A percentile compares a stretch with the other conserved stretches of the same genome.
Evolutionary conservation across 2,888 invertebrate genomes (phyloP).

Genomic region (Lasioglossum malachurum): DNA sequence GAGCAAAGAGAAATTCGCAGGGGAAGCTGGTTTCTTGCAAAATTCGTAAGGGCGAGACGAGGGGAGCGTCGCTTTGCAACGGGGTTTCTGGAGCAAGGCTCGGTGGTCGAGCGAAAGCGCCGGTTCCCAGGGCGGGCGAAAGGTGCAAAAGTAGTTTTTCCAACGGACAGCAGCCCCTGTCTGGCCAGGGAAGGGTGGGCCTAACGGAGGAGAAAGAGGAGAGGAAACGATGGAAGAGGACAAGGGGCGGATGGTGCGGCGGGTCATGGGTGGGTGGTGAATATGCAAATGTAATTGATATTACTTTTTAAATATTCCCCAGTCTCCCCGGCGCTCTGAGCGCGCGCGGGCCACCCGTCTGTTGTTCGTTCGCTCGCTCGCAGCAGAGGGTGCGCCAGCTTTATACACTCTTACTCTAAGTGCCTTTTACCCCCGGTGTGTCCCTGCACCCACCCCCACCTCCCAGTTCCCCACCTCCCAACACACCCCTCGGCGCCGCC

Average conservation of each 20-base stretch:
- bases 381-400: slow-evolving; percentile 78
- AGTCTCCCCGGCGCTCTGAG: slow-evolving; percentile 70
- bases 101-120: background rate
- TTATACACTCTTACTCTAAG: slow-evolving; percentile 82
- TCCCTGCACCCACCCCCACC: slow-evolving; percentile 50
- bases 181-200: slow-evolving; percentile 53
- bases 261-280: slow-evolving; percentile 78
- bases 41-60: background rate
- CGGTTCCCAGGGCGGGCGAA: slow-evolving; percentile 27
- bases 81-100: background rate
- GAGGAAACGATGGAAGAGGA: slow-evolving; percentile 34
- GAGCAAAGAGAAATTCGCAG: background rate
- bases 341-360: slow-evolving; percentile 77
- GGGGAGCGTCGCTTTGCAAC: background rate
- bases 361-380: slow-evolving; percentile 77
- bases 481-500: slow-evolving; percentile 10
- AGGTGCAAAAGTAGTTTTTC: slow-evolving; percentile 55
- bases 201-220: slow-evolving; percentile 53
- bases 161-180: slow-evolving; percentile 51
- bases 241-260: slow-evolving; percentile 51
- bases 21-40: background rate
- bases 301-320: slow-evolving; percentile 85
- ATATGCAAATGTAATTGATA: slow-evolving; percentile 85
- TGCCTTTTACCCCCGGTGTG: slow-evolving; percentile 79
- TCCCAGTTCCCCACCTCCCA: slow-evolving; percentile 3